These are phyloP conservation scores for Clunio marinus DNA, from an alignment of 2,888 invertebrate genomes.

Conservation along the genomic window DNA sequence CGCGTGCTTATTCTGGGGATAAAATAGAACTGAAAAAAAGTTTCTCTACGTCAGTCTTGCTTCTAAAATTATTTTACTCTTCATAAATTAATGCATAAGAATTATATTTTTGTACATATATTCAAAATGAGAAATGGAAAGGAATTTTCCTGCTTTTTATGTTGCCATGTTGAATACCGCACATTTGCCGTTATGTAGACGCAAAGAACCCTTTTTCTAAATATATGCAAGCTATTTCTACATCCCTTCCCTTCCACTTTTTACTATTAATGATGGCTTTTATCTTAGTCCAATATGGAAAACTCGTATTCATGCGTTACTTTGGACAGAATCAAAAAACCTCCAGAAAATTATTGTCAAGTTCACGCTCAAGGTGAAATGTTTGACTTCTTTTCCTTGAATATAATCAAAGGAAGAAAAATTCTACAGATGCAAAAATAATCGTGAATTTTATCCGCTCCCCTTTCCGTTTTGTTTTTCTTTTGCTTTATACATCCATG, in stretches of 20 bases:
- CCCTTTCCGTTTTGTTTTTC: constrained; percentile 16
- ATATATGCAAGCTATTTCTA: background rate
- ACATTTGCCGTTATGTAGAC: background rate
- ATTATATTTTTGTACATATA: background rate
- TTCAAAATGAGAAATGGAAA: constrained; percentile 1
- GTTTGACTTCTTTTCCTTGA: background rate
- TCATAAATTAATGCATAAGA: constrained; percentile 31
- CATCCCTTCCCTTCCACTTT: background rate
- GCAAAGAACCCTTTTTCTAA: constrained; percentile 29
- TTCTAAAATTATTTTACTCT: background rate
- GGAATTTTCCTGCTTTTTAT: constrained; percentile 6
- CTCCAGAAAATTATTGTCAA: background rate
- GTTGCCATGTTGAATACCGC: constrained; percentile 37
- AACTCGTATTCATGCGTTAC: background rate
- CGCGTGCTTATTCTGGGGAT: too few species aligned
- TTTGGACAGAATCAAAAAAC: background rate
- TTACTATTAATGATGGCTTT: constrained; percentile 37
- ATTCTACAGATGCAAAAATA: background rate
- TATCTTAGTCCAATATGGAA: constrained; percentile 32
- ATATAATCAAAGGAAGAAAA: background rate
- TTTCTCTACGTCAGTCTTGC: background rate
- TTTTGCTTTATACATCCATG: background rate
- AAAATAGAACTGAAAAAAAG: too few species aligned
- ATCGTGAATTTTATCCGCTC: background rate
- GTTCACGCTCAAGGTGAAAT: background rate